Evolutionary conservation across 2,888 invertebrate genomes (phyloP).

Genomic region (Drosophila diplacantha): DNA sequence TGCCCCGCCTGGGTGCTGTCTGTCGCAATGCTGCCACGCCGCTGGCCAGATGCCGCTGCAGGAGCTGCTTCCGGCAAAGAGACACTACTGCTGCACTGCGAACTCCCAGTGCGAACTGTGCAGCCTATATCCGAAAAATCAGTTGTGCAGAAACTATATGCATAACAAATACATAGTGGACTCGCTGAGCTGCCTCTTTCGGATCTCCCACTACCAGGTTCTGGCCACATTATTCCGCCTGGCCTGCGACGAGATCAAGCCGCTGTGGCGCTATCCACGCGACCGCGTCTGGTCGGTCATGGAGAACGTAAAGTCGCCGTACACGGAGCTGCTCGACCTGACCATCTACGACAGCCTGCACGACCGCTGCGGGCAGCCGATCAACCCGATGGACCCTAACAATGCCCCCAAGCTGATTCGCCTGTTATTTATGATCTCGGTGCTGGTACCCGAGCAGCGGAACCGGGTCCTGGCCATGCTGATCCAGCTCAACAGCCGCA

Average conservation of each 20-base stretch:
- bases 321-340: conserved; percentile 55
- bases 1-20: not conserved
- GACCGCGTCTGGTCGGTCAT: conserved; percentile 58
- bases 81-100: conserved; percentile 29
- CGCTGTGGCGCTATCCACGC: conserved; percentile 28
- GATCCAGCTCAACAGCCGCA: conserved; percentile 34
- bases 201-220: conserved; percentile 32
- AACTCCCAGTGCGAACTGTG: not conserved
- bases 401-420: conserved; percentile 53
- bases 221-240: conserved; percentile 47
- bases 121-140: not conserved
- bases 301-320: conserved; percentile 53
- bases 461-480: conserved; percentile 41
- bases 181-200: conserved; percentile 51
- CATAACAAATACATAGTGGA: conserved; percentile 50
- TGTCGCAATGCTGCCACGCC: not conserved
- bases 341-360: conserved; percentile 61
- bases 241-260: conserved; percentile 33
- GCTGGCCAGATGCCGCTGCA: not conserved
- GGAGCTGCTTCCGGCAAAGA: not conserved
- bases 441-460: conserved; percentile 43
- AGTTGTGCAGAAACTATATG: conserved; percentile 28
- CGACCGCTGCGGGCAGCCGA: conserved; percentile 59
- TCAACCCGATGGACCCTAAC: conserved; percentile 46
- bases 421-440: conserved; percentile 44